phyloP scores from a whole-genome alignment of 1,140 invertebrate species.

The Antheraea mylitta region DNA sequence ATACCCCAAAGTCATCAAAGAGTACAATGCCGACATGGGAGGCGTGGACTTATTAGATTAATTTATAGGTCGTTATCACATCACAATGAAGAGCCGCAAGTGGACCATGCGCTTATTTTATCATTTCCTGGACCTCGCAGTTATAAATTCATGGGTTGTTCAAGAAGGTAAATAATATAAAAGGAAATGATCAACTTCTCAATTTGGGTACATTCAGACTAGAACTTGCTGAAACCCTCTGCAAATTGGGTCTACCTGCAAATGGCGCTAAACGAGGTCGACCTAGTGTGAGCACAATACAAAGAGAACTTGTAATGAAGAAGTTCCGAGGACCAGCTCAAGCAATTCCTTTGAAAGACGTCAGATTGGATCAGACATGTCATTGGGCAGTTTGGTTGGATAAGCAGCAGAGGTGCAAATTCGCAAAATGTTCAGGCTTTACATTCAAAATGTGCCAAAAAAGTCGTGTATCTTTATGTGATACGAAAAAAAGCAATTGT shows the following conservation, averaged over 20 bases:
- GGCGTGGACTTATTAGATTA: constrained; percentile 65
- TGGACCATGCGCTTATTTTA: constrained; percentile 68
- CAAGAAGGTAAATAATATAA: constrained; percentile 44
- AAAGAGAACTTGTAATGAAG: constrained; percentile 47
- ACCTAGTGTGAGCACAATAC: constrained; percentile 39
- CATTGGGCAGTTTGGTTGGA: constrained; percentile 47
- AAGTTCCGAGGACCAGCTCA: constrained; percentile 45
- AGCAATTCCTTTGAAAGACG: constrained; percentile 44
- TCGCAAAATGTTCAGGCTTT: constrained; percentile 47
- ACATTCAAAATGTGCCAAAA: constrained; percentile 49
- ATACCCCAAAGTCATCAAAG: constrained; percentile 68
- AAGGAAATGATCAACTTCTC: constrained; percentile 40
- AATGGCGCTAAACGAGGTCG: constrained; percentile 44
- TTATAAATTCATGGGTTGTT: constrained; percentile 50
- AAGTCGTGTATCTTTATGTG: constrained; percentile 52
- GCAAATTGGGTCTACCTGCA: constrained; percentile 46
- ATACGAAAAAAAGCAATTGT: constrained; percentile 51
- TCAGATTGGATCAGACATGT: constrained; percentile 46
- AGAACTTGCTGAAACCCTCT: constrained; percentile 42
- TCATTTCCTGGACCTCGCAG: constrained; percentile 42
- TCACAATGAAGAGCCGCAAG: constrained; percentile 59
- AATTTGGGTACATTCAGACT: constrained; percentile 42
- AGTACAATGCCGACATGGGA: constrained; percentile 77
- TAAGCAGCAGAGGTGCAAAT: constrained; percentile 52
- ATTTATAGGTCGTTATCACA: constrained; percentile 62